Conservation (phyloP, 2,888 invertebrate genomes). For the Lycophotia porphyrea region DNA sequence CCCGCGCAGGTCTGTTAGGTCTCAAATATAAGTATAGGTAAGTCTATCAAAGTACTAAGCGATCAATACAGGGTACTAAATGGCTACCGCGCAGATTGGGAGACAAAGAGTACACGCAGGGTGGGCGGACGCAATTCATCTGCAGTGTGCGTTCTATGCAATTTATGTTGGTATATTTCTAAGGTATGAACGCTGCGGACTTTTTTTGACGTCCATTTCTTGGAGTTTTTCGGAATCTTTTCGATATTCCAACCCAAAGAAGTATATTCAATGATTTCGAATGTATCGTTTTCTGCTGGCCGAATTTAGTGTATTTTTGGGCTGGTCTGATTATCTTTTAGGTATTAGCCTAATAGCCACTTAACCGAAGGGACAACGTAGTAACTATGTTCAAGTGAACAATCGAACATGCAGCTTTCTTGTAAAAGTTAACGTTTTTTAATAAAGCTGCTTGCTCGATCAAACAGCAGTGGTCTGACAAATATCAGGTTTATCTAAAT, state of each 20-base stretch:
- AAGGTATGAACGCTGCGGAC: constrained; percentile 6
- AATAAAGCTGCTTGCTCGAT: neutral
- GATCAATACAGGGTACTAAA: constrained; percentile 25
- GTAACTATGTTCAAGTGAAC: neutral
- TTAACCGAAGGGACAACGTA: neutral
- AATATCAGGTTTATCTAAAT: neutral
- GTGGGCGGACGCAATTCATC: constrained; percentile 2
- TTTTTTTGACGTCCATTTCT: neutral
- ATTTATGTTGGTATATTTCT: constrained; percentile 3
- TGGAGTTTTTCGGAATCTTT: neutral
- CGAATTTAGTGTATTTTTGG: neutral
- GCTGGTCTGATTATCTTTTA: neutral
- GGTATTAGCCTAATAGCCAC: neutral
- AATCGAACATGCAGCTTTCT: neutral
- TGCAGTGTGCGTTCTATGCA: constrained; percentile 9
- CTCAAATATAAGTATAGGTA: constrained; percentile 28
- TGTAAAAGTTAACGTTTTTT: neutral
- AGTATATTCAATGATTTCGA: neutral
- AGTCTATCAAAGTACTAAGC: neutral
- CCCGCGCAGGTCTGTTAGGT: constrained; percentile 40
- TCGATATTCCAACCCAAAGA: neutral
- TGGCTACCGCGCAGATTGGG: neutral
- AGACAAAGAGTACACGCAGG: constrained; percentile 23
- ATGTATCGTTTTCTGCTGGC: neutral
- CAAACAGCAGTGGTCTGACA: neutral